Conservation (phyloP, 2,113 vertebrate species). For the Heterochromis multidens region DNA sequence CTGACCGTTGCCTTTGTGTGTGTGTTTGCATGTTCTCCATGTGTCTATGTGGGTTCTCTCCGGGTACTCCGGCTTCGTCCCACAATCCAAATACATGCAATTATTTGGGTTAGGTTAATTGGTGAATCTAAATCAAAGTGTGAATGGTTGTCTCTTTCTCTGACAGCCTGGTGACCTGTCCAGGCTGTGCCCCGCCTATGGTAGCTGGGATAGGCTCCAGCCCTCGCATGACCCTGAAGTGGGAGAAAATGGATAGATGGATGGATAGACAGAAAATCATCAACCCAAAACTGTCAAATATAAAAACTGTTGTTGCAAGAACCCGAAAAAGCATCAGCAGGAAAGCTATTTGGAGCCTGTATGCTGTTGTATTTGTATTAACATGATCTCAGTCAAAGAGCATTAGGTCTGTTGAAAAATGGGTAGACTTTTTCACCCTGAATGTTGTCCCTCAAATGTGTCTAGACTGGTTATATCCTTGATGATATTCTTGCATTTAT, state of each 20-base stretch:
- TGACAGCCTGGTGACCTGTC: neutral
- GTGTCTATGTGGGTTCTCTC: neutral
- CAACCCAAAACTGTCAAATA: neutral
- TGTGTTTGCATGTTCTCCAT: neutral
- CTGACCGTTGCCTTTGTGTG: neutral
- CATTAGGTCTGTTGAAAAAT: neutral
- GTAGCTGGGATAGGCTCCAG: neutral
- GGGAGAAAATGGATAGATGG: neutral
- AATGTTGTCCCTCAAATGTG: neutral
- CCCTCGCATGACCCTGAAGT: neutral
- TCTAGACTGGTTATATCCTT: constrained; percentile 4
- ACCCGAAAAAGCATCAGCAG: neutral
- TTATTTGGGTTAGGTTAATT: neutral
- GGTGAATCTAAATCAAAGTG: neutral
- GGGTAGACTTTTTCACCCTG: neutral
- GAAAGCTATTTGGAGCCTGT: neutral
- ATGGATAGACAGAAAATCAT: neutral
- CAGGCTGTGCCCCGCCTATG: neutral
- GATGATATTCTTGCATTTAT: neutral
- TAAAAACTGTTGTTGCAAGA: neutral
- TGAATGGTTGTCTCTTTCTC: neutral
- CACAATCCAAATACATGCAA: neutral
- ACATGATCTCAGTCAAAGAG: neutral
- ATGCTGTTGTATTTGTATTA: neutral
- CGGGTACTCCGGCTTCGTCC: neutral